Conservation (phyloP, 1,140 invertebrate species). For the Drosophila bipectinata region DNA sequence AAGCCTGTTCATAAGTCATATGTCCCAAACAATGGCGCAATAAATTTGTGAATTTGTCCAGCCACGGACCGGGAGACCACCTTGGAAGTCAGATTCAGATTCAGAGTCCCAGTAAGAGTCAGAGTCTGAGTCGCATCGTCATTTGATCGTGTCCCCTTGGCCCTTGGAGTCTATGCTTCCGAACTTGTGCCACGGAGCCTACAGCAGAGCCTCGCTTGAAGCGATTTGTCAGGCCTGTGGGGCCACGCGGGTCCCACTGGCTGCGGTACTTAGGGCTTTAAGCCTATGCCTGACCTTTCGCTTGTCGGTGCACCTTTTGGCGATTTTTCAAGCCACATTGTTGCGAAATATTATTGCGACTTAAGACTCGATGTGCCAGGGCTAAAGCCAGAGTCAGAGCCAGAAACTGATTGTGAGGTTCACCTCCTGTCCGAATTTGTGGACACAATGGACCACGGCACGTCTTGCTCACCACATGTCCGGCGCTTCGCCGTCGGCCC, state of each 20-base stretch:
- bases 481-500: slow-evolving; percentile 68
- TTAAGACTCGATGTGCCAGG: slow-evolving; percentile 27
- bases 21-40: slow-evolving; percentile 72
- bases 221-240: slow-evolving; percentile 70
- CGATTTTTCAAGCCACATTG: slow-evolving; percentile 75
- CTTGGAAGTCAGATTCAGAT: slow-evolving; percentile 16
- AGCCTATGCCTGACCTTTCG: slow-evolving; percentile 60
- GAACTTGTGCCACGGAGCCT: slow-evolving; percentile 53
- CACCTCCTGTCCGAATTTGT: slow-evolving; percentile 34
- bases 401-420: slow-evolving; percentile 22
- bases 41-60: slow-evolving; percentile 82
- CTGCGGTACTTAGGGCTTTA: slow-evolving; percentile 37
- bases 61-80: slow-evolving; percentile 63
- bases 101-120: slow-evolving; percentile 22
- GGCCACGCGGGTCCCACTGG: slow-evolving; percentile 24
- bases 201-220: slow-evolving; percentile 53
- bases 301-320: slow-evolving; percentile 24
- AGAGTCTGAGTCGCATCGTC: slow-evolving; percentile 41
- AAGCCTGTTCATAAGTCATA: slow-evolving; percentile 76
- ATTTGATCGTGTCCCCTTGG: slow-evolving; percentile 73
- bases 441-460: slow-evolving; percentile 46
- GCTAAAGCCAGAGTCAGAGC: background rate
- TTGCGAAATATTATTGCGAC: slow-evolving; percentile 44
- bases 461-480: slow-evolving; percentile 46
- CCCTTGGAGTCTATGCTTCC: slow-evolving; percentile 50